These are phyloP conservation scores for Oncopodura yosiiana DNA, from an alignment of 1,140 invertebrate species.

Conservation along the genomic window DNA sequence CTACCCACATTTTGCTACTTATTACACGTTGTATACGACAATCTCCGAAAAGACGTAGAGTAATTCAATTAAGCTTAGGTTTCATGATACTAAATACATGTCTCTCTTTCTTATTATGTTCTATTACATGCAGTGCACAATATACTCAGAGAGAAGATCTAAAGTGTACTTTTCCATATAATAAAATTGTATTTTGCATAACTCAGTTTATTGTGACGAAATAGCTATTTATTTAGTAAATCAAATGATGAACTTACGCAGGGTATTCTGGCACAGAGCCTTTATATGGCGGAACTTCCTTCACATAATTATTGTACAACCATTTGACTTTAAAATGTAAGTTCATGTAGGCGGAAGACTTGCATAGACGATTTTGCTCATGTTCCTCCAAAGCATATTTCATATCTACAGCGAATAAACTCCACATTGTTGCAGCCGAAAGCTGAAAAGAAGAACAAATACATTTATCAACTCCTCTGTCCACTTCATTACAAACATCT, in stretches of 20 bases:
- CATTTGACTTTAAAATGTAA: constrained; percentile 99
- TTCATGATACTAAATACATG: too few relatives aligned
- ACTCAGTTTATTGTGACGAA: too few relatives aligned
- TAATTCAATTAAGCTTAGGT: too few relatives aligned
- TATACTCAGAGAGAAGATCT: too few relatives aligned
- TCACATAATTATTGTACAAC: constrained; percentile 97
- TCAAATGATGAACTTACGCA: constrained; percentile 48
- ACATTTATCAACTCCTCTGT: too few relatives aligned
- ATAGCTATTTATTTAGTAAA: neutral
- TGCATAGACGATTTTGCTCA: constrained; percentile 87
- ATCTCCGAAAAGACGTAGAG: too few relatives aligned
- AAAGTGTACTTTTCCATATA: too few relatives aligned
- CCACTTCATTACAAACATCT: too few relatives aligned
- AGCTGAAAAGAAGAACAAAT: constrained; percentile 51
- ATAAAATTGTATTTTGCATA: too few relatives aligned
- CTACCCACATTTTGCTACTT: too few relatives aligned
- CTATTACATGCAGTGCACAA: too few relatives aligned
- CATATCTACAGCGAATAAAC: constrained; percentile 91
- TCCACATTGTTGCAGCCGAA: constrained; percentile 96
- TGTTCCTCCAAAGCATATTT: constrained; percentile 97
- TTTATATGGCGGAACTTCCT: constrained; percentile 93
- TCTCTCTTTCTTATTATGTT: neutral
- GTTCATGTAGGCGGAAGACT: constrained; percentile 99
- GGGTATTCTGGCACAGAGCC: constrained; percentile 89
- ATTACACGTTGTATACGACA: too few relatives aligned